These are phyloP conservation scores for Campoletis sonorensis DNA, from an alignment of 1,140 invertebrate genomes.

Conservation along the genomic window DNA sequence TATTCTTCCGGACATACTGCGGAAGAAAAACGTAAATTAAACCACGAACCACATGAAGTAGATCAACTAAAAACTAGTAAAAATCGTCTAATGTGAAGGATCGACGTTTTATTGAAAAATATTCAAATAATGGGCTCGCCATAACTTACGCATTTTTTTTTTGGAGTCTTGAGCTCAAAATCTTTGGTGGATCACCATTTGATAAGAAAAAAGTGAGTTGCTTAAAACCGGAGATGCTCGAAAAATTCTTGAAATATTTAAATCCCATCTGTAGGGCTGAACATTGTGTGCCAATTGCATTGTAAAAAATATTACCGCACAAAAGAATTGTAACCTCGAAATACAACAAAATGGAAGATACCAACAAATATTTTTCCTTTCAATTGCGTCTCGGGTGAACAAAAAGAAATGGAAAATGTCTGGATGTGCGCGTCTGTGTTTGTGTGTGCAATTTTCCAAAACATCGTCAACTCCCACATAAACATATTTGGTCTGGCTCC, in stretches of 20 bases:
- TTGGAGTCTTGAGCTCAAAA: too few relatives aligned
- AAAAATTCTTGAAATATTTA: constrained; percentile 2
- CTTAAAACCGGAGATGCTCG: background rate
- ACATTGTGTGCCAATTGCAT: background rate
- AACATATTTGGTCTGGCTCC: background rate
- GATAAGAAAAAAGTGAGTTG: background rate
- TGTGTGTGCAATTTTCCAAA: background rate
- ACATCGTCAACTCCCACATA: background rate
- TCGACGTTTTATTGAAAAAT: too few relatives aligned
- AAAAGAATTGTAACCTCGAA: background rate
- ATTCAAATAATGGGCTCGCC: too few relatives aligned
- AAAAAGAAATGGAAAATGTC: background rate
- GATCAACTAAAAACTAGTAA: too few relatives aligned
- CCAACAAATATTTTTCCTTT: background rate
- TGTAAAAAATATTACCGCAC: background rate
- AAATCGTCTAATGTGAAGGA: too few relatives aligned
- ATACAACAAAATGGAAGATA: background rate
- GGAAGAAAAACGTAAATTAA: too few relatives aligned
- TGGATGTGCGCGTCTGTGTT: background rate
- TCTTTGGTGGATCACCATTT: too few relatives aligned
- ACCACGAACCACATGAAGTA: too few relatives aligned
- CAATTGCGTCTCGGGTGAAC: background rate
- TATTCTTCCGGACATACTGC: too few relatives aligned
- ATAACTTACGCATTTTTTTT: too few relatives aligned
- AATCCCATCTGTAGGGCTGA: background rate